These are phyloP conservation scores for Ectropis crepuscularia DNA, from an alignment of 2,888 invertebrate genomes.

Conservation along the genomic window DNA sequence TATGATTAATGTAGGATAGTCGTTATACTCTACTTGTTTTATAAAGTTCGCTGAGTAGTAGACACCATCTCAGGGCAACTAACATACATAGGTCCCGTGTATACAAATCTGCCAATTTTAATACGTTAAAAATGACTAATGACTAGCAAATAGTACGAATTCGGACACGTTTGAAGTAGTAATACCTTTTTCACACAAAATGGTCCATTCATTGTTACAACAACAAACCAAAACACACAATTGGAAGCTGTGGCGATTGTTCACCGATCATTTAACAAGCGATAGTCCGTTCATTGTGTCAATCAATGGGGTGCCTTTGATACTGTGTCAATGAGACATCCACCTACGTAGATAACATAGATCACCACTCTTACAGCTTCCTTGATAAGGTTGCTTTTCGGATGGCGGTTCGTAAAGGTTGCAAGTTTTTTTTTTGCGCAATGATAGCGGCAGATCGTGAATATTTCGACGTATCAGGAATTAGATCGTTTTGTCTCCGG, in stretches of 20 bases:
- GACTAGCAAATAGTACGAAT: too few relatives aligned
- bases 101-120: too few relatives aligned
- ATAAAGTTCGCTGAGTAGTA: too few relatives aligned
- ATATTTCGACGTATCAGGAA: slow-evolving; percentile 78
- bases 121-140: too few relatives aligned
- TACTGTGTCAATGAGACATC: slow-evolving; percentile 75
- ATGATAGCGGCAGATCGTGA: slow-evolving; percentile 80
- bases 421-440: slow-evolving; percentile 77
- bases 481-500: slow-evolving; percentile 81
- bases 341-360: slow-evolving; percentile 35
- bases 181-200: slow-evolving; percentile 20
- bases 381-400: slow-evolving; percentile 47
- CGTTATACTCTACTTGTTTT: too few relatives aligned
- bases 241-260: slow-evolving; percentile 67
- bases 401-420: slow-evolving; percentile 30
- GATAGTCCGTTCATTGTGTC: slow-evolving; percentile 71
- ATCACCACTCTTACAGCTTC: slow-evolving; percentile 27
- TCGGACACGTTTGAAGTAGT: not conserved
- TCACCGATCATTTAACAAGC: slow-evolving; percentile 76
- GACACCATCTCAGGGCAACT: too few relatives aligned
- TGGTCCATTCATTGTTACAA: slow-evolving; percentile 41
- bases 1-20: too few relatives aligned
- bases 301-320: slow-evolving; percentile 80
- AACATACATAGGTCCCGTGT: too few relatives aligned
- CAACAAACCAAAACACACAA: slow-evolving; percentile 58